phyloP scores from a whole-genome alignment of 2,888 invertebrate genomes.

The Calliopum simillimum region DNA sequence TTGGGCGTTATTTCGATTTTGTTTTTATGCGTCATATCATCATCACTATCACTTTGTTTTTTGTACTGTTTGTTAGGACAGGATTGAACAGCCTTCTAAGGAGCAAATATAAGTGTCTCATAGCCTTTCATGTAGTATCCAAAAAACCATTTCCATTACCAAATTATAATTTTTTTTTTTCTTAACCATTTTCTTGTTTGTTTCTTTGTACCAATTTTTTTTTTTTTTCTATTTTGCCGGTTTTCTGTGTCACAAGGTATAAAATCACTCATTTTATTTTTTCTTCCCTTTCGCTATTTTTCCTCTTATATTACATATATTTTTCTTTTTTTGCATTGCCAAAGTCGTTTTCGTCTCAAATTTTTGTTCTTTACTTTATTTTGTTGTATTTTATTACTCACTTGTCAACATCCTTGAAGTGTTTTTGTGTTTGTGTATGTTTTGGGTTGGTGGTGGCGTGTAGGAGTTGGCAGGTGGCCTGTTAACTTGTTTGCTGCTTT shows the following conservation, averaged over 20 bases:
- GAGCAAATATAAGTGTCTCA: too few relatives aligned
- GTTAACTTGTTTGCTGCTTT: not conserved
- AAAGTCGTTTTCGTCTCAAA: slow-evolving; percentile 11
- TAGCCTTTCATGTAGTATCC: too few relatives aligned
- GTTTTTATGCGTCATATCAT: too few relatives aligned
- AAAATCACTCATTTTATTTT: slow-evolving; percentile 18
- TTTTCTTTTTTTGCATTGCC: not conserved
- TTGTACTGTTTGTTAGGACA: too few relatives aligned
- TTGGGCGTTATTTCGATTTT: too few relatives aligned
- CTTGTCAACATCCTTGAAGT: slow-evolving; percentile 6
- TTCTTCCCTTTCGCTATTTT: not conserved
- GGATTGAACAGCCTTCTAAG: too few relatives aligned
- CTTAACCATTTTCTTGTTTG: not conserved
- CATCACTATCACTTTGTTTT: too few relatives aligned
- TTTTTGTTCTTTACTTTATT: too few relatives aligned
- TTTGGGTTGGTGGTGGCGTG: not conserved
- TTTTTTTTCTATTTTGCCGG: slow-evolving; percentile 12
- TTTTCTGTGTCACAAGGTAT: slow-evolving; percentile 37
- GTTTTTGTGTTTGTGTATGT: not conserved
- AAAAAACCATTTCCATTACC: too few relatives aligned
- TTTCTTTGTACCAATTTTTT: not conserved
- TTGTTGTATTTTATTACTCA: slow-evolving; percentile 6
- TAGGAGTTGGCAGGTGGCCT: not conserved
- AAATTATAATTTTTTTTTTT: not conserved
- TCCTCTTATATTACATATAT: not conserved